Evolutionary conservation across 2,888 invertebrate genomes (phyloP), one percentile per base, ranked within the genome.

Genomic region (Diarsia rubi): DNA sequence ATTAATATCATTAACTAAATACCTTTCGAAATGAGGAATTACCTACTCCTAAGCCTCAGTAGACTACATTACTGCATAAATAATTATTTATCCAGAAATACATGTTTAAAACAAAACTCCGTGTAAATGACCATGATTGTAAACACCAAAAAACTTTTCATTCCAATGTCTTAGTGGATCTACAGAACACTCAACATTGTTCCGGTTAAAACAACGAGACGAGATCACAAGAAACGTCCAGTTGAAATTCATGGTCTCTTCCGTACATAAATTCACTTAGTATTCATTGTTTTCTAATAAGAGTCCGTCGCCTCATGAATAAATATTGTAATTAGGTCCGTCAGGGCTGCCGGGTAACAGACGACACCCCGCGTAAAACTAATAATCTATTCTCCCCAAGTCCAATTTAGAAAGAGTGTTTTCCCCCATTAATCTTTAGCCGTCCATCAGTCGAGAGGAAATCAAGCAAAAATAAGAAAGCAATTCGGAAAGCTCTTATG

Each of bases 371-470:
- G 84, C 86, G 89, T 91, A 93, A 92, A 94, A 93, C 93, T 92
- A 94, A 94, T 94, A 94, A 93, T 91, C 90, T 91, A 87, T 91
- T 88, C 84, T 84, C 87, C 69, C 72, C 24, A 78, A 83, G 77
- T 79, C 92, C 94, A 94, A 95, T 95, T 94, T 92, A 86, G 91
- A 88, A 90, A 85, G 88, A 94, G 93, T 94, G 93, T 88, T 89
- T 76, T 78, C 77, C 75, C 64, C 89, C 93, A 95, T 95, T 94
- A 93, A 94, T 95, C 95, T 94, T 91, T 89, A 90, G 86, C 90
- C 91, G 87, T 88, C 92, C 89, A 92, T 93, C 93, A 91, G 89
- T 93, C 91, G 90, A 85, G 83, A 68, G 79, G 75, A 85, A 89
- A 88, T 90, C 87, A 87, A 87, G 85, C 84, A 88, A 87, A 89